A percentile compares a stretch with the other conserved stretches of the same genome.
These are phyloP conservation scores for Caenorhabditis sinica DNA, from an alignment of 2,888 invertebrate genomes.

Conservation along the genomic window DNA sequence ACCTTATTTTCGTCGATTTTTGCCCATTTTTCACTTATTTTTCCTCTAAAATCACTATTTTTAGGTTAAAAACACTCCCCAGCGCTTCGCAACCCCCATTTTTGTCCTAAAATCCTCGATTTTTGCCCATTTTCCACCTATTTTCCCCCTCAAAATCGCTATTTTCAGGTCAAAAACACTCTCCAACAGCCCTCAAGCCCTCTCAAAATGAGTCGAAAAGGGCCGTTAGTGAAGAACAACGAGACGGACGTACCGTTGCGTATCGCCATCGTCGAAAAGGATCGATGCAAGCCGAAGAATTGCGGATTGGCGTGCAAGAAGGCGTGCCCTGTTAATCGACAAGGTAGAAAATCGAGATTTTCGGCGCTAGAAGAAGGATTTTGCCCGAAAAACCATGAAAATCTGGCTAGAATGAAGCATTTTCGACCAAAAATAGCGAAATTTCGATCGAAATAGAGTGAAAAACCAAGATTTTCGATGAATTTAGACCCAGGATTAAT, in stretches of 20 bases:
- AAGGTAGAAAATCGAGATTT: too few species aligned
- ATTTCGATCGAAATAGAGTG: neutral
- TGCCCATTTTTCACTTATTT: too few species aligned
- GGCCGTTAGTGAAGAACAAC: slow-evolving; percentile 67
- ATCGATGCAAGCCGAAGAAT: slow-evolving; percentile 99
- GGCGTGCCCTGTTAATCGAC: slow-evolving; percentile 97
- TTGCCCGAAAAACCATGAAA: too few species aligned
- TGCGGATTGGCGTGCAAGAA: slow-evolving; percentile 99
- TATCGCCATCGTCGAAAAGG: slow-evolving; percentile 85
- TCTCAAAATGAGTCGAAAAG: slow-evolving; percentile 69
- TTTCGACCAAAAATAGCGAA: neutral
- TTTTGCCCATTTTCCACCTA: neutral
- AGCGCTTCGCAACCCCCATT: too few species aligned
- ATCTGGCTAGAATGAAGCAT: neutral
- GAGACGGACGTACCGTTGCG: slow-evolving; percentile 74
- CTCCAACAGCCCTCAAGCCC: neutral
- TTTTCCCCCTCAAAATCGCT: too few species aligned
- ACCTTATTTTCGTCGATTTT: too few species aligned
- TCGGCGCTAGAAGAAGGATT: too few species aligned
- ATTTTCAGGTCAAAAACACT: slow-evolving; percentile 39
- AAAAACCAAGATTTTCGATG: neutral
- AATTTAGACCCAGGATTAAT: too few species aligned
- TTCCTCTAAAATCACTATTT: too few species aligned
- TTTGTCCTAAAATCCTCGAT: neutral
- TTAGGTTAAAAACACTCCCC: too few species aligned